These are phyloP conservation scores for Xestobium rufovillosum DNA, from an alignment of 2,888 invertebrate species.

Conservation along the genomic window DNA sequence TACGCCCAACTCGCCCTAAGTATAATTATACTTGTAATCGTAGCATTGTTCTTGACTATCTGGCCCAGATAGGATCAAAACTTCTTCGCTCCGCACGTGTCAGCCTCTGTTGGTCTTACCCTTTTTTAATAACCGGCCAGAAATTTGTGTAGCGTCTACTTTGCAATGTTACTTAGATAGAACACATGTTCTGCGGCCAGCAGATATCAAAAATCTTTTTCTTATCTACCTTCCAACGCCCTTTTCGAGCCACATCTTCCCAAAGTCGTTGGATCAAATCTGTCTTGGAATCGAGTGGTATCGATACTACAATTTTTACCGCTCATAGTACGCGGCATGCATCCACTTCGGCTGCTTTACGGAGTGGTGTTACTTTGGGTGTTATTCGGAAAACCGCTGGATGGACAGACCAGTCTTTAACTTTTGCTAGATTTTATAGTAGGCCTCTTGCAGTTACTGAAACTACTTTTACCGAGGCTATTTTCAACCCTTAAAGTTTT, in stretches of 20 bases:
- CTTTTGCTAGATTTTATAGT: slow-evolving; percentile 25
- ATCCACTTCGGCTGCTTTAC: slow-evolving; percentile 23
- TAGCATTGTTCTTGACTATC: slow-evolving; percentile 10
- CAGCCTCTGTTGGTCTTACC: slow-evolving; percentile 2
- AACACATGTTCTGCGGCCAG: slow-evolving; percentile 11
- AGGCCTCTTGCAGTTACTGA: slow-evolving; percentile 12
- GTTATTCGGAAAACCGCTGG: slow-evolving; percentile 21
- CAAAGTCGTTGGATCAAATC: slow-evolving; percentile 24
- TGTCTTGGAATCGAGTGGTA: slow-evolving; percentile 17
- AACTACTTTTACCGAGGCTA: slow-evolving; percentile 3
- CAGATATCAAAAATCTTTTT: too few species aligned
- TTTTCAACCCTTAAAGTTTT: slow-evolving; percentile 6
- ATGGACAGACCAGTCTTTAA: slow-evolving; percentile 19
- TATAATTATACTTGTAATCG: slow-evolving; percentile 29
- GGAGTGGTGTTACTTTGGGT: slow-evolving; percentile 22
- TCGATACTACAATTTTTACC: slow-evolving; percentile 21
- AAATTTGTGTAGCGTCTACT: slow-evolving; percentile 4
- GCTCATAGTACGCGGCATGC: slow-evolving; percentile 26
- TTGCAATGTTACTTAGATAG: slow-evolving; percentile 16
- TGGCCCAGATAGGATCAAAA: slow-evolving; percentile 16
- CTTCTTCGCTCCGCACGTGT: slow-evolving; percentile 7
- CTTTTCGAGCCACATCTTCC: slow-evolving; percentile 18
- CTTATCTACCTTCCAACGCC: slow-evolving; percentile 22
- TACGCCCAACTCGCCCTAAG: slow-evolving; percentile 20
- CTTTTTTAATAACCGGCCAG: slow-evolving; percentile 5